Conservation (phyloP, 2,113 vertebrate genomes). For the Sylvietta virens region DNA sequence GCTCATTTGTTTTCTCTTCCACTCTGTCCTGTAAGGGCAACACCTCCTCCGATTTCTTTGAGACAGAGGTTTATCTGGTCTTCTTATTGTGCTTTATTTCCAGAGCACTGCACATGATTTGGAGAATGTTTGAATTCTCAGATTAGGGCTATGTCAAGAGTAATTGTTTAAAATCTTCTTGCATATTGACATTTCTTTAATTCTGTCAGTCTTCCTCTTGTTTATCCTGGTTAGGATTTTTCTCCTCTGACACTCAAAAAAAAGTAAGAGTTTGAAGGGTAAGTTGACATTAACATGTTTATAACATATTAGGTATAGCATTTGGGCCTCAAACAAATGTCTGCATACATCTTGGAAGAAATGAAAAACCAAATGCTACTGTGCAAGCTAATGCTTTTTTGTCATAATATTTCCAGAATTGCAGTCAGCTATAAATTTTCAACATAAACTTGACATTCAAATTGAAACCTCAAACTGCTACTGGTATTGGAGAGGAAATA, state of each 20-base stretch:
- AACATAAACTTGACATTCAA: not conserved
- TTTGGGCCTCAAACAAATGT: not conserved
- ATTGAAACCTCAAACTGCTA: not conserved
- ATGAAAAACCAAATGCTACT: not conserved
- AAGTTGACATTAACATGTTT: not conserved
- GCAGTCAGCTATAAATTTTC: not conserved
- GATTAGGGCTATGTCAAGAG: not conserved
- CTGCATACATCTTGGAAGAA: not conserved
- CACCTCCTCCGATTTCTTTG: not conserved
- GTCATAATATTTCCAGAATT: constrained; percentile 11
- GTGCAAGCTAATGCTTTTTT: not conserved
- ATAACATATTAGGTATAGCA: not conserved
- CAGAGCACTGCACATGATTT: not conserved
- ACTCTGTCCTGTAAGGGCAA: not conserved
- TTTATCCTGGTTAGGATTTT: not conserved
- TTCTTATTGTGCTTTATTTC: not conserved
- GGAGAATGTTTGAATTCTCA: not conserved
- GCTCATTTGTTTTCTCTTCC: not conserved
- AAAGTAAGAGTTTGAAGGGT: not conserved
- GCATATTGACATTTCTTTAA: not conserved
- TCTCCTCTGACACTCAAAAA: not conserved
- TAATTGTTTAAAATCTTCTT: not conserved
- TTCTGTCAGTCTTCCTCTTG: not conserved
- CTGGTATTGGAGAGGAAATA: not conserved
- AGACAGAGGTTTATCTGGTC: not conserved